Percentiles rank a stretch among this genome's conserved stretches.
Evolutionary conservation across 2,888 invertebrate species (phyloP).

Genomic region (Eurytoma adleriae): DNA sequence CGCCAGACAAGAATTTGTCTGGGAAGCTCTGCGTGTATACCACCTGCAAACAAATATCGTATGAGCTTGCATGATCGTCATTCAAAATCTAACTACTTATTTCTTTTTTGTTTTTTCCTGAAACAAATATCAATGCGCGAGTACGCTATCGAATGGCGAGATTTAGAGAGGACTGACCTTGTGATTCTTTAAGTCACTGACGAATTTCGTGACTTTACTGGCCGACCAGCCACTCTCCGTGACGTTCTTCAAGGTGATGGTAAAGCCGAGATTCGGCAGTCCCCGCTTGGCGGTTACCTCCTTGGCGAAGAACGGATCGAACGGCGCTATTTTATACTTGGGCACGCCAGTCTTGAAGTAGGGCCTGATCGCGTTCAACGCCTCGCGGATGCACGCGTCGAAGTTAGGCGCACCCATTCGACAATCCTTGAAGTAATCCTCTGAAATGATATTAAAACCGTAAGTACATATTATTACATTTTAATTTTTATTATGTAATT

Average conservation of each 20-base stretch:
- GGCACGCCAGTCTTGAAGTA: constrained; percentile 86
- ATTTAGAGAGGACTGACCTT: constrained; percentile 64
- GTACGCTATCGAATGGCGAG: too few species aligned
- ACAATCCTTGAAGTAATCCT: constrained; percentile 79
- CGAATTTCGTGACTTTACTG: constrained; percentile 87
- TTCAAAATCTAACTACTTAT: too few species aligned
- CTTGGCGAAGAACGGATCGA: constrained; percentile 87
- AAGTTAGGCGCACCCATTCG: constrained; percentile 81
- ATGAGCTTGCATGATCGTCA: not conserved
- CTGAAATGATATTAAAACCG: constrained; percentile 62
- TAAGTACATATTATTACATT: constrained; percentile 1
- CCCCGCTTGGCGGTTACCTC: constrained; percentile 82
- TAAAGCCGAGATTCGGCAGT: constrained; percentile 82
- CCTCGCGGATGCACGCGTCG: constrained; percentile 85
- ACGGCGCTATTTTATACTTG: constrained; percentile 84
- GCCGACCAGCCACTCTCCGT: constrained; percentile 87
- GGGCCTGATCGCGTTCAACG: constrained; percentile 83
- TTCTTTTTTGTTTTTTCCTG: too few species aligned
- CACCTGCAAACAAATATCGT: constrained; percentile 71
- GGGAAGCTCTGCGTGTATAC: constrained; percentile 90
- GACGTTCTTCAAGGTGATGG: constrained; percentile 84
- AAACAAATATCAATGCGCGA: too few species aligned
- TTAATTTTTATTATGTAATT: not conserved
- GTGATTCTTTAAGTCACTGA: constrained; percentile 74
- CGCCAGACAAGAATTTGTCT: constrained; percentile 85